Evolutionary conservation across 2,888 invertebrate species (phyloP), one percentile per base, ranked within the genome.

Genomic region (Drosophila falleni): DNA sequence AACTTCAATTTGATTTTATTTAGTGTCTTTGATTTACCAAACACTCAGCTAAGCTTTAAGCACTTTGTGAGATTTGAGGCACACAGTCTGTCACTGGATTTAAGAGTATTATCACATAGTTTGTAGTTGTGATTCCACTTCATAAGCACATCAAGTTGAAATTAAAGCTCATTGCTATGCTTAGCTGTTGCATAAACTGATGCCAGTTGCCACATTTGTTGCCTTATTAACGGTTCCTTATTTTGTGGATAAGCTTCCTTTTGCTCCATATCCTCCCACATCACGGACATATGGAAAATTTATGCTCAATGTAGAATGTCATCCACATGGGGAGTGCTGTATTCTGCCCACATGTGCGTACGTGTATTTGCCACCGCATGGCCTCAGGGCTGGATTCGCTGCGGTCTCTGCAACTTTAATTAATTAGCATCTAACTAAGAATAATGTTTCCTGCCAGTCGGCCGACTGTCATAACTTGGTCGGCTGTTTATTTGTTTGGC

Each of bases 361-460:
- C 41, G 54, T 54, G 54, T 54, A 33, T 33, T 23, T 62, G 76
- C 66, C 59, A 75, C 53, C 71, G 61, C 70, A 58, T 53, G 33
- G 61, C 47, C 42, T 19, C 53, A 49, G 46, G 65, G 53, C 37
- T 46, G 53, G 13, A n/a, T 54, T 4, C 13, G 41, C 19, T 44
- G 39, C 41, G 53, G 58, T 44, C 53, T 56, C 51, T 54, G 68
- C 46, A 63, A 46, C 68, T 60, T 69, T 86, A 86, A 86, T 86
- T 88, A 86, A 86, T 86, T 88, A 88, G 86, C 84, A 86, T 86
- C 88, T 78, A 88, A 86, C 88, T 78, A 88, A 86, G 88, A 86
- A 86, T 83, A 86, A 86, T 86, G 86, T 83, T 86, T 88, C 86
- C 88, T 81, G 88, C 70, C 46, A 47, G 46, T 37, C 26, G 74